Evolutionary conservation across 2,888 invertebrate genomes (phyloP).

Genomic region (Paralinhomoeus sp.): DNA sequence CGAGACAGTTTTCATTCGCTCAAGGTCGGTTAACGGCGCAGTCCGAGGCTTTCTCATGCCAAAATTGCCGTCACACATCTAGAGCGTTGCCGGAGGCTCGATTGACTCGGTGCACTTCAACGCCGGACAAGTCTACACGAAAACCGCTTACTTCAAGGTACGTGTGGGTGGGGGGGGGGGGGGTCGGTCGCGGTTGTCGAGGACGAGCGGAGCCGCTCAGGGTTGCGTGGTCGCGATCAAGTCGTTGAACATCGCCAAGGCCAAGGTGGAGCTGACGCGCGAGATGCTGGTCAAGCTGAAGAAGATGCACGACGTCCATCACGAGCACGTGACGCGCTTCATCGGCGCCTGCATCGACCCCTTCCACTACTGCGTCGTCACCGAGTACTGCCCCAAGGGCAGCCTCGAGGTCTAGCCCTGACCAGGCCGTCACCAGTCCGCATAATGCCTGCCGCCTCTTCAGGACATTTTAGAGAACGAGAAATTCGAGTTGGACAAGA

Average conservation of each 20-base stretch:
- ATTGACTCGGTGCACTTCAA: too few species aligned
- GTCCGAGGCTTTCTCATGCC: too few species aligned
- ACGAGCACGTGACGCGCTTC: slow-evolving; percentile 70
- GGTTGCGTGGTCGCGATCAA: slow-evolving; percentile 61
- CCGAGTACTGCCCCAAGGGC: slow-evolving; percentile 88
- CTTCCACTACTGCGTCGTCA: slow-evolving; percentile 56
- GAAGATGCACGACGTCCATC: slow-evolving; percentile 64
- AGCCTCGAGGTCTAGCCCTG: slow-evolving; percentile 35
- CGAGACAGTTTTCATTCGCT: too few species aligned
- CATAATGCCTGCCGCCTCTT: too few species aligned
- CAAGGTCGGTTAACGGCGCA: too few species aligned
- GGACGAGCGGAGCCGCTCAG: slow-evolving; percentile 25
- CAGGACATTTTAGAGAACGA: slow-evolving; percentile 34
- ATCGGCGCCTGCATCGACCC: slow-evolving; percentile 73
- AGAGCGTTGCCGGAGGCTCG: too few species aligned
- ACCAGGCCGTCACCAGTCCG: too few species aligned
- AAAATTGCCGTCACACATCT: too few species aligned
- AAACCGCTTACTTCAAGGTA: slow-evolving; percentile 69
- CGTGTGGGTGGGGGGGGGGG: too few species aligned
- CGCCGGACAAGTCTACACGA: slow-evolving; percentile 62
- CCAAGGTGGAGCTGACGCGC: slow-evolving; percentile 49
- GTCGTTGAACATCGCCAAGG: slow-evolving; percentile 40
- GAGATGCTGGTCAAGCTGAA: slow-evolving; percentile 67
- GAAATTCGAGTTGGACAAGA: slow-evolving; percentile 32
- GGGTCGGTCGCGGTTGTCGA: too few species aligned